Percentiles rank a stretch among this genome's conserved stretches.
phyloP scores from a whole-genome alignment of 1,140 invertebrate genomes.

The Geopemphigus sp. region DNA sequence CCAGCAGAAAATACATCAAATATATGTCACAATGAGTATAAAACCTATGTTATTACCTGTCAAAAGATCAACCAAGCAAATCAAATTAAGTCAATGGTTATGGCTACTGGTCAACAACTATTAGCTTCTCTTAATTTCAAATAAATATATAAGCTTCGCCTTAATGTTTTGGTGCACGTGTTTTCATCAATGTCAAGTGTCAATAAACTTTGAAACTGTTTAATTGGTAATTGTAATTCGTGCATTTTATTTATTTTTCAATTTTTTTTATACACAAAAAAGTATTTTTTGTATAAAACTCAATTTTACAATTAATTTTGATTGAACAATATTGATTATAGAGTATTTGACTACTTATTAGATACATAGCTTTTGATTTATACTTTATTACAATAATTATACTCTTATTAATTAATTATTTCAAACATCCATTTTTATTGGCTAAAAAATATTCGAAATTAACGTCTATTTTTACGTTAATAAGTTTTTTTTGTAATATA shows the following conservation, averaged over 20 bases:
- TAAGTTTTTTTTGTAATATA: neutral
- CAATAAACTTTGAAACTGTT: neutral
- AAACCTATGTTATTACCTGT: conserved; percentile 52
- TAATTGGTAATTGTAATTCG: neutral
- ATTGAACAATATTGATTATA: too few relatives aligned
- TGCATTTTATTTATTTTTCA: neutral
- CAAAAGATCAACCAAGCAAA: conserved; percentile 58
- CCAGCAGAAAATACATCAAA: conserved; percentile 14
- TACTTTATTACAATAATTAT: too few relatives aligned
- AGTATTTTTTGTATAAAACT: neutral
- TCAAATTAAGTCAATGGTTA: conserved; percentile 63
- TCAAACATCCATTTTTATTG: too few relatives aligned
- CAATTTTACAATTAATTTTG: too few relatives aligned
- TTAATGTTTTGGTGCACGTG: neutral
- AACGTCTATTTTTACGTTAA: neutral
- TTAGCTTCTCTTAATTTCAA: conserved; percentile 55
- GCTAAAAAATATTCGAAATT: neutral
- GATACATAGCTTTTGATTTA: too few relatives aligned
- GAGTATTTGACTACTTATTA: too few relatives aligned
- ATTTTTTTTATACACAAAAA: neutral
- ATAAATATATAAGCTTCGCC: conserved; percentile 21
- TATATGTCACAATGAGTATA: conserved; percentile 22
- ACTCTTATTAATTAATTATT: too few relatives aligned
- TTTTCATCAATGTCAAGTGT: neutral
- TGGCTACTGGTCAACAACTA: conserved; percentile 63